These are phyloP conservation scores for Zaprionus lachaisei DNA, from an alignment of 1,140 invertebrate genomes.

Conservation along the genomic window DNA sequence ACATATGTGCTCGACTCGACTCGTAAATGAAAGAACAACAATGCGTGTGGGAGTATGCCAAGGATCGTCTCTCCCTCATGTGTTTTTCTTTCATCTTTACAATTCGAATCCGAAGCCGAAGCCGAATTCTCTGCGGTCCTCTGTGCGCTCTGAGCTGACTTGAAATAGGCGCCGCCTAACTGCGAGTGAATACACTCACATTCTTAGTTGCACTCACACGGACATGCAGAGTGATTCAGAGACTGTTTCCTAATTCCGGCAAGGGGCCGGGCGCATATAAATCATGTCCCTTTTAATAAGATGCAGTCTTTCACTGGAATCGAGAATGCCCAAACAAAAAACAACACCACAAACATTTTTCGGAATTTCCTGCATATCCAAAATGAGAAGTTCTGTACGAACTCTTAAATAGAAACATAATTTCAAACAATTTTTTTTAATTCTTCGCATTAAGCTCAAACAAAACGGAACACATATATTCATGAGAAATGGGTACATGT, in stretches of 20 bases:
- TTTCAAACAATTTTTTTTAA: too few relatives aligned
- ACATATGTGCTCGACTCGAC: conserved; percentile 50
- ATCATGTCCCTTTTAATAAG: conserved; percentile 43
- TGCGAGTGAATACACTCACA: not conserved
- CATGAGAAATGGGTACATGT: conserved; percentile 14
- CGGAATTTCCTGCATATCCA: not conserved
- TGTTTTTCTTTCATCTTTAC: conserved; percentile 38
- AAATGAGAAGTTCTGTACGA: not conserved
- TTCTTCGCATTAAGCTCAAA: not conserved
- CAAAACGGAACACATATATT: not conserved
- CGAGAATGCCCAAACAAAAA: not conserved
- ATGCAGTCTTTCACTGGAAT: conserved; percentile 35
- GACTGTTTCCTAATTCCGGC: not conserved
- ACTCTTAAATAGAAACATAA: not conserved
- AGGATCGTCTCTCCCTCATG: conserved; percentile 14
- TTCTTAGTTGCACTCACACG: not conserved
- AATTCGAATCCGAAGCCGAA: not conserved
- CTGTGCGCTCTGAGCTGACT: conserved; percentile 9
- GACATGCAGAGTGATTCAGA: not conserved
- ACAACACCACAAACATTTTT: not conserved
- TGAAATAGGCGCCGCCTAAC: conserved; percentile 44
- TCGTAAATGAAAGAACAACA: conserved; percentile 52
- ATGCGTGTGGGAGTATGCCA: conserved; percentile 41
- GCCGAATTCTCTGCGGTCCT: not conserved
- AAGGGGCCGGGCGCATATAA: conserved; percentile 28